Conservation (phyloP, 2,113 vertebrate species). For the Rhea pennata region DNA sequence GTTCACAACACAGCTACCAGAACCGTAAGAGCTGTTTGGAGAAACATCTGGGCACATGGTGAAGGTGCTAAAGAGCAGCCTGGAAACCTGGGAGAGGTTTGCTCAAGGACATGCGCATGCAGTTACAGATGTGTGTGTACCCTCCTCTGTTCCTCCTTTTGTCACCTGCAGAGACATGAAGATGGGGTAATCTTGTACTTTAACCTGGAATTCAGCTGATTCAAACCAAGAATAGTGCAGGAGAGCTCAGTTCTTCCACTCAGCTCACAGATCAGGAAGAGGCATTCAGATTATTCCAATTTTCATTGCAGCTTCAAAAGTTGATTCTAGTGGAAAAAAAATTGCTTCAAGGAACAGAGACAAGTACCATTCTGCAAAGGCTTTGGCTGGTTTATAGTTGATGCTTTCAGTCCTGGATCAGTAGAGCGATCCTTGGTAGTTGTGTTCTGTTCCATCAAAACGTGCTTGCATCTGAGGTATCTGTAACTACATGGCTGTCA, state of each 20-base stretch:
- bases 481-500: fast-evolving
- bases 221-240: too few species aligned
- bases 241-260: neutral
- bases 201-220: neutral
- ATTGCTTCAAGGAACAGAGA: neutral
- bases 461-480: fast-evolving
- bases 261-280: neutral
- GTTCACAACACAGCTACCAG: neutral
- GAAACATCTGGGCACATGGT: fast-evolving
- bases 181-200: neutral
- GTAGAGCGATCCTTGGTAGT: neutral
- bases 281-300: neutral
- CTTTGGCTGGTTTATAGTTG: neutral
- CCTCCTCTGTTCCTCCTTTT: neutral
- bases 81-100: neutral
- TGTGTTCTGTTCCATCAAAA: neutral
- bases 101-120: too few species aligned
- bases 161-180: neutral
- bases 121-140: neutral
- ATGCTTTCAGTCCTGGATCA: neutral
- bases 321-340: neutral
- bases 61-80: neutral
- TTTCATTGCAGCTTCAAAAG: neutral
- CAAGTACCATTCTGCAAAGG: neutral
- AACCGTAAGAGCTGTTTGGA: fast-evolving